phyloP scores from a whole-genome alignment of 2,888 invertebrate species.

The Euzophera pinguis region DNA sequence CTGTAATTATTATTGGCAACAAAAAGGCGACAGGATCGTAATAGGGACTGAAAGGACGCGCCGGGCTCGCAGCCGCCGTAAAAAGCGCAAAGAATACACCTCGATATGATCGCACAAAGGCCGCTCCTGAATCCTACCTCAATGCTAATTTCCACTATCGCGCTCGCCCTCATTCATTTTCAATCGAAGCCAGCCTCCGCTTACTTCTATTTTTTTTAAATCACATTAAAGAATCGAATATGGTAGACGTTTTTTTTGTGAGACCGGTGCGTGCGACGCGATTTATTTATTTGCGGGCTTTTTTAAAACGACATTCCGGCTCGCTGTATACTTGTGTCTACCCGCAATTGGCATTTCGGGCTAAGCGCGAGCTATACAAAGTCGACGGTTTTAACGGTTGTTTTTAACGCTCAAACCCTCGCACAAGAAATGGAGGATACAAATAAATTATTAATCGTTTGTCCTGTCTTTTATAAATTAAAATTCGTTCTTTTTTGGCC shows the following conservation, averaged over 20 bases:
- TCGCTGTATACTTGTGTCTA: slow-evolving; percentile 79
- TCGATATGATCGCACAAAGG: slow-evolving; percentile 80
- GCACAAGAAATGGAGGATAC: slow-evolving; percentile 73
- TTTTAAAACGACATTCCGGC: slow-evolving; percentile 79
- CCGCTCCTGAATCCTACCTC: slow-evolving; percentile 77
- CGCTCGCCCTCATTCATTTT: slow-evolving; percentile 79
- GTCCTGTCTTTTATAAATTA: slow-evolving; percentile 81
- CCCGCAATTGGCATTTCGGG: slow-evolving; percentile 79
- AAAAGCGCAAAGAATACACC: slow-evolving; percentile 80
- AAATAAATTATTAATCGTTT: slow-evolving; percentile 81
- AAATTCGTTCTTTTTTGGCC: slow-evolving; percentile 72
- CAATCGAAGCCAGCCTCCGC: slow-evolving; percentile 73
- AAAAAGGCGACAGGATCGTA: slow-evolving; percentile 72
- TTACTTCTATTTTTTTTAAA: slow-evolving; percentile 76
- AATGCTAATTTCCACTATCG: slow-evolving; percentile 81
- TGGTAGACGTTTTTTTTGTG: slow-evolving; percentile 70
- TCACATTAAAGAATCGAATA: slow-evolving; percentile 80
- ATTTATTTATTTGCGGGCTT: slow-evolving; percentile 78
- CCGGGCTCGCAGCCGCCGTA: slow-evolving; percentile 63
- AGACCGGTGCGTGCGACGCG: slow-evolving; percentile 73
- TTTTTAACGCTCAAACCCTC: slow-evolving; percentile 76
- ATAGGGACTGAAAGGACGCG: slow-evolving; percentile 66
- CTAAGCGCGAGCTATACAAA: slow-evolving; percentile 78
- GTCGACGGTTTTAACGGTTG: slow-evolving; percentile 78
- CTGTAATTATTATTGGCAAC: slow-evolving; percentile 73